Percentiles rank a stretch among this genome's conserved stretches.
These are phyloP conservation scores for Dryocosmus kuriphilus DNA, from an alignment of 2,888 invertebrate species.

Conservation along the genomic window DNA sequence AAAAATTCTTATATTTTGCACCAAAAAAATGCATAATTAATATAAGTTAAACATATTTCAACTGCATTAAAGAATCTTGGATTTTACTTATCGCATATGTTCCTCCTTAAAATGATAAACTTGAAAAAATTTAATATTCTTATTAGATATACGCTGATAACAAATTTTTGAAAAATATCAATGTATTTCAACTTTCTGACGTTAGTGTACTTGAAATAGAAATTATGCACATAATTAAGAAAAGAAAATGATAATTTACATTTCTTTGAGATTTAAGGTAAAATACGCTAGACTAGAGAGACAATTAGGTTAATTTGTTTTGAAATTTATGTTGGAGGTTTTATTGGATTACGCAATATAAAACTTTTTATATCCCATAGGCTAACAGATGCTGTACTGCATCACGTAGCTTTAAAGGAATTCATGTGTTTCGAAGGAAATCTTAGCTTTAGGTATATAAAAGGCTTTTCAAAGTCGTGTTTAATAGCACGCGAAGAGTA, in stretches of 20 bases:
- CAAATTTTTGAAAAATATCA: too few species aligned
- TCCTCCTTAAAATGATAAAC: too few species aligned
- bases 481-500: slow-evolving; percentile 4
- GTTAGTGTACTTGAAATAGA: too few species aligned
- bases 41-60: too few species aligned
- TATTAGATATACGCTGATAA: too few species aligned
- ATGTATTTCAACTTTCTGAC: too few species aligned
- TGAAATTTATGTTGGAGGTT: neutral
- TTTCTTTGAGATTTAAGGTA: neutral
- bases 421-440: neutral
- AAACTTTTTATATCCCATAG: neutral
- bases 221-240: too few species aligned
- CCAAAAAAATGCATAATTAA: too few species aligned
- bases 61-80: too few species aligned
- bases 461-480: slow-evolving; percentile 16
- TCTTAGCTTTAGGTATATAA: slow-evolving; percentile 13
- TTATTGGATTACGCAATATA: neutral
- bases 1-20: too few species aligned
- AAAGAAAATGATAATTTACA: neutral
- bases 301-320: neutral
- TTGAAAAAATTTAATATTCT: too few species aligned
- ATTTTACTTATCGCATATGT: too few species aligned
- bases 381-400: neutral
- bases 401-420: neutral
- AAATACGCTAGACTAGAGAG: neutral